These are phyloP conservation scores for Pseudoips prasinana DNA, from an alignment of 2,888 invertebrate species.

Conservation along the genomic window DNA sequence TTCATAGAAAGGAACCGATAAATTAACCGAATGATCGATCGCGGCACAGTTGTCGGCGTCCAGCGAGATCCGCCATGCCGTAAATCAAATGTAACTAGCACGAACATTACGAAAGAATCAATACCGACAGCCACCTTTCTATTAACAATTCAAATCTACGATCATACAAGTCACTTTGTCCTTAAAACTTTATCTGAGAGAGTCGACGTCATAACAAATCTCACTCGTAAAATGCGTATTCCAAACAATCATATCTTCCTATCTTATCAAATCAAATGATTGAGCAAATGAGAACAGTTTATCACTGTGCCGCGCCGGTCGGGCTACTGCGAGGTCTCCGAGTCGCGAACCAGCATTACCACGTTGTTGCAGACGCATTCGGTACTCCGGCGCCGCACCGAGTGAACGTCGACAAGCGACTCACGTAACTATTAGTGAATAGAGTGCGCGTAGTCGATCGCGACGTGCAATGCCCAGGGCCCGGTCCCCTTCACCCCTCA, in stretches of 20 bases:
- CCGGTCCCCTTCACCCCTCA: constrained; percentile 62
- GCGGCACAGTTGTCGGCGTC: constrained; percentile 24
- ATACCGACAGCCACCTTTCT: constrained; percentile 19
- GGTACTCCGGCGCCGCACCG: constrained; percentile 62
- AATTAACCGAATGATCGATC: constrained; percentile 43
- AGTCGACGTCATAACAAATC: constrained; percentile 71
- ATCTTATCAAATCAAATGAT: constrained; percentile 72
- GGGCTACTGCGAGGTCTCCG: constrained; percentile 56
- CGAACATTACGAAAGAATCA: constrained; percentile 36
- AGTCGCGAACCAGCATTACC: constrained; percentile 48
- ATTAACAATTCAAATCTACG: constrained; percentile 14
- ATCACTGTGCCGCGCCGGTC: constrained; percentile 49
- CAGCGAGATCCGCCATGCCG: constrained; percentile 22
- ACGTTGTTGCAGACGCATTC: constrained; percentile 68
- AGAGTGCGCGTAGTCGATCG: constrained; percentile 75
- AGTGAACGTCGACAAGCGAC: constrained; percentile 76
- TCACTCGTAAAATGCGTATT: constrained; percentile 64
- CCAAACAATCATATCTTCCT: constrained; percentile 67
- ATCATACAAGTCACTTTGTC: constrained; percentile 16
- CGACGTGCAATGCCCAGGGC: constrained; percentile 76
- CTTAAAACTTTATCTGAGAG: constrained; percentile 42
- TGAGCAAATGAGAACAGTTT: constrained; percentile 76
- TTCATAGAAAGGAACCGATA: constrained; percentile 31
- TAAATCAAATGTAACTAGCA: constrained; percentile 33
- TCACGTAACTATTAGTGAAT: constrained; percentile 76